Base-by-base conservation (phyloP, 2,888 invertebrate genomes). In the Tetranychus piercei region DNA sequence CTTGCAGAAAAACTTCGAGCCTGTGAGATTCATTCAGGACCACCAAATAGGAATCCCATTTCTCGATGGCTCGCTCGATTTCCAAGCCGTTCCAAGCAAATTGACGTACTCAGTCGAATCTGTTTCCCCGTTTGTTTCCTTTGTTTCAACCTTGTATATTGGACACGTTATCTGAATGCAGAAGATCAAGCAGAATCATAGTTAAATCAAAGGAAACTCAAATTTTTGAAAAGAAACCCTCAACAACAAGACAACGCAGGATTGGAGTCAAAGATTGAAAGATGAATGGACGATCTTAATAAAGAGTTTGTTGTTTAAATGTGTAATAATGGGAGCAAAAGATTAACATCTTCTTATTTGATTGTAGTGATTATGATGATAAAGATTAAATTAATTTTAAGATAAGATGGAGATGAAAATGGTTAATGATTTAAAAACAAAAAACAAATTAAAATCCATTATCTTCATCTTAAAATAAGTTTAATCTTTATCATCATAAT, bases 51-150 rank as follows among this genome's bases (percentile, higher is more conserved):
- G 77, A 90, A 90, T 86, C 92, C 92, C 87, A 93, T 93, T 86
- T 88, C 90, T 82, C 88, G 90, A 81, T 94, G 94, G 81, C 78
- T 81, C 83, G 90, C 91, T 84, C 93, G 93, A 87, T 94, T 94
- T 86, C 94, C 94, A 77, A 93, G 92, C 80, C 87, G 91, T 82
- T 93, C 93, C 85, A 94, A 94, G 88, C 87, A 94, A 84, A 95
- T 95, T 84, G 94, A 95, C 85, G 94, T 94, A 85, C 92, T 95
- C 83, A 93, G 94, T 77, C 87, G 94, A 84, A 93, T 94, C 85
- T 91, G 91, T 80, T 94, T 94, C 86, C 94, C 94, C 78, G 87
- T 94, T 83, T 92, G 93, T 80, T 94, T 94, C 85, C 93, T 93
- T 79, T 87, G 94, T 81, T 94, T 94, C 87, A 94, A 94, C 85